Evolutionary conservation across 2,797 vertebrate genomes (phyloP).

Genomic region (Bovichtus diacanthus): DNA sequence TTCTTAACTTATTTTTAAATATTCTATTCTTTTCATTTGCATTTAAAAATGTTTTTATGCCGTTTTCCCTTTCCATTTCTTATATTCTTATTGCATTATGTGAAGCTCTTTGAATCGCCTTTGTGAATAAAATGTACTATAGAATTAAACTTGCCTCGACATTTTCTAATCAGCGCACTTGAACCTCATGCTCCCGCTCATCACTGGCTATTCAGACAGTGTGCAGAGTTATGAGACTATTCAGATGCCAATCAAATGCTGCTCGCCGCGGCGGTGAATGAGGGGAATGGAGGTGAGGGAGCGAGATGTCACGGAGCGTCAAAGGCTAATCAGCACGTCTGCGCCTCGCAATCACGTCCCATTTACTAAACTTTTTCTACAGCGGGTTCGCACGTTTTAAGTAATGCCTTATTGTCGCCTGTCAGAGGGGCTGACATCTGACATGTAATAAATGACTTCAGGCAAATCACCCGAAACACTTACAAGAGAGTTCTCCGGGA

Average conservation of each 20-base stretch:
- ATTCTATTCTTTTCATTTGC: neutral
- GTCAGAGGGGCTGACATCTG: conserved; percentile 56
- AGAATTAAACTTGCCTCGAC: conserved; percentile 15
- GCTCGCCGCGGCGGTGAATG: conserved; percentile 7
- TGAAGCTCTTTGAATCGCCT: neutral
- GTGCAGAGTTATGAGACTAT: conserved; percentile 42
- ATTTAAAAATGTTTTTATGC: no score
- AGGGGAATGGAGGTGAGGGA: conserved; percentile 41
- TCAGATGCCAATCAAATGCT: conserved; percentile 68
- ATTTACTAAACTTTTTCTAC: conserved; percentile 71
- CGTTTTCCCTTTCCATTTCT: neutral
- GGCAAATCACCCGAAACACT: conserved; percentile 12
- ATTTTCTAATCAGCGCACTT: conserved; percentile 70
- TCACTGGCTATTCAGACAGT: conserved; percentile 71
- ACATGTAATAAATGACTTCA: conserved; percentile 46
- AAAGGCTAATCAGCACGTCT: conserved; percentile 75
- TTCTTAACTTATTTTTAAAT: neutral
- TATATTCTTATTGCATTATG: neutral
- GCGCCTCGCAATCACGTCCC: conserved; percentile 78
- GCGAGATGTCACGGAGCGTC: conserved; percentile 55
- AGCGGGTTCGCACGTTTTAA: conserved; percentile 46
- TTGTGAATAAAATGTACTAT: neutral
- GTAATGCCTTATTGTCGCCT: conserved; percentile 50
- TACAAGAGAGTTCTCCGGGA: neutral
- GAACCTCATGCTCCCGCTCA: conserved; percentile 62